These are phyloP conservation scores for Mus musculus DNA, from an alignment of 2,113 vertebrate genomes.

Conservation along the genomic window GRCm39 chr1:25681501-25682000, in stretches of 20 bases:
- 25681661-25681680: not conserved
- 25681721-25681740: not conserved
- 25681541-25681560: not conserved
- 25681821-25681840: not conserved
- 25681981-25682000: not conserved
- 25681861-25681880: conserved; percentile 8
- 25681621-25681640: not conserved
- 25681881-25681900: not conserved
- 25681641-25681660: not conserved
- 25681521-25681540: too few species aligned
- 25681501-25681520: too few species aligned
- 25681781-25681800: not conserved
- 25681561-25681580: not conserved
- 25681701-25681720: not conserved
- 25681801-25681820: not conserved
- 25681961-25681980: not conserved
- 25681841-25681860: conserved; percentile 21
- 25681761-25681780: not conserved
- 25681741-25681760: conserved; percentile 18
- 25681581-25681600: not conserved
- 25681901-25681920: not conserved
- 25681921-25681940: not conserved
- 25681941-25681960: not conserved
- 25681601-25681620: not conserved
- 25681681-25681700: not conserved